phyloP scores from a whole-genome alignment of 2,888 invertebrate genomes.

The Homarus gammarus region DNA sequence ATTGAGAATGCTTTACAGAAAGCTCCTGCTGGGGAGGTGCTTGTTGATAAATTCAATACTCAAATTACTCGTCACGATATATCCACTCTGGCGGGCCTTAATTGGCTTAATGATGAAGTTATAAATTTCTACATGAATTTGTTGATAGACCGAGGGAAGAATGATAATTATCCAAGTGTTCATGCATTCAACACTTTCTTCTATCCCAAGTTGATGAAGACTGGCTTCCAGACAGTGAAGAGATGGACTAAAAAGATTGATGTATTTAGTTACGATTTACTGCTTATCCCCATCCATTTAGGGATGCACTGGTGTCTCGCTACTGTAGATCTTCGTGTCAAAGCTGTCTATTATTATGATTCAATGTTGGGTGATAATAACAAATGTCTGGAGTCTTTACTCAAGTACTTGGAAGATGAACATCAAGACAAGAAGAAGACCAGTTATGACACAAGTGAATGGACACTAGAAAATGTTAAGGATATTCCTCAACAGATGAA shows the following conservation, averaged over 20 bases:
- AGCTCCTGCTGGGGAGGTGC: conserved; percentile 83
- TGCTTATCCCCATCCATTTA: conserved; percentile 96
- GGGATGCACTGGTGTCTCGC: conserved; percentile 98
- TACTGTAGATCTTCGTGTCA: conserved; percentile 88
- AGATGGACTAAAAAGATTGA: conserved; percentile 95
- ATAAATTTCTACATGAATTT: conserved; percentile 98
- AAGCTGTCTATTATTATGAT: conserved; percentile 90
- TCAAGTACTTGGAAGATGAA: conserved; percentile 90
- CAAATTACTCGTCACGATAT: conserved; percentile 89
- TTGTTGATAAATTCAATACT: conserved; percentile 83
- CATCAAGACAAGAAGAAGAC: conserved; percentile 91
- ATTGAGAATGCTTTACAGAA: conserved; percentile 79
- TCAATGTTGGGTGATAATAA: conserved; percentile 93
- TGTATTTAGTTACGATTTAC: conserved; percentile 90
- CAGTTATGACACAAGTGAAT: conserved; percentile 85
- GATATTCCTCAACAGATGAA: conserved; percentile 95
- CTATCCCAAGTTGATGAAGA: conserved; percentile 89
- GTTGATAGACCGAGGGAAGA: conserved; percentile 87
- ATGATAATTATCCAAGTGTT: conserved; percentile 84
- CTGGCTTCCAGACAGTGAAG: conserved; percentile 88
- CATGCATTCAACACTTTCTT: conserved; percentile 98
- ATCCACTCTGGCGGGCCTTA: conserved; percentile 87
- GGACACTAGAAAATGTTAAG: conserved; percentile 84
- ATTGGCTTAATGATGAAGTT: conserved; percentile 96
- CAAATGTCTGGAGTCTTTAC: conserved; percentile 84